A percentile compares a stretch with the other conserved stretches of the same genome.
phyloP scores from a whole-genome alignment of 2,797 vertebrate genomes.

The Naso thynnoides region DNA sequence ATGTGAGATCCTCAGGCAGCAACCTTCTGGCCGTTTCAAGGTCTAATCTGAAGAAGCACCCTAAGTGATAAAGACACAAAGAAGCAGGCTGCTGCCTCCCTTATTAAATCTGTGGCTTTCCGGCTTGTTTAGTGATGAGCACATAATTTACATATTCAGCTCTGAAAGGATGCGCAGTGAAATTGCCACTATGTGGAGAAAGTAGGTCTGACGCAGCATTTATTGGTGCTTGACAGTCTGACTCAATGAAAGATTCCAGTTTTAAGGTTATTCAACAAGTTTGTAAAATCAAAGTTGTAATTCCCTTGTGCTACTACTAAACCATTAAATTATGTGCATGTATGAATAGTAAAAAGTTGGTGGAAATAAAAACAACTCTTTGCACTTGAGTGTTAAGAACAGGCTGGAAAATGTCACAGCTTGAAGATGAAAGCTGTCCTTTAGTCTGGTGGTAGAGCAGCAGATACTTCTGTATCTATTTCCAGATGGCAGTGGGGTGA shows the following conservation, averaged over 20 bases:
- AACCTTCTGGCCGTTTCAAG: slow-evolving; percentile 1
- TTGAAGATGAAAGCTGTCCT: too few species aligned
- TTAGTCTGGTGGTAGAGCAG: too few species aligned
- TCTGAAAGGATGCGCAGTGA: slow-evolving; percentile 19
- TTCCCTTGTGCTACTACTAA: too few species aligned
- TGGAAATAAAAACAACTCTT: too few species aligned
- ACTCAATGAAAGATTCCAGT: not conserved
- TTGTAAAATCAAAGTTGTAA: too few species aligned
- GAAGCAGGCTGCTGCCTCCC: slow-evolving; percentile 13
- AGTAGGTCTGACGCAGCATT: slow-evolving; percentile 1
- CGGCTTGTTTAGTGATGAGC: slow-evolving; percentile 23
- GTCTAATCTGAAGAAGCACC: not conserved
- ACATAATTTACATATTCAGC: slow-evolving; percentile 41
- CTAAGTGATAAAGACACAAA: slow-evolving; percentile 13
- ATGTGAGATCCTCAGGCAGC: not conserved
- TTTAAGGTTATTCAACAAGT: too few species aligned
- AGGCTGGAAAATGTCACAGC: too few species aligned
- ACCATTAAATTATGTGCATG: too few species aligned
- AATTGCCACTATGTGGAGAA: not conserved
- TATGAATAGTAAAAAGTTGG: too few species aligned
- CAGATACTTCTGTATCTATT: too few species aligned
- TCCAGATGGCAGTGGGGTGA: too few species aligned
- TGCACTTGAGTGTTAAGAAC: too few species aligned
- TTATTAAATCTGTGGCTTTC: slow-evolving; percentile 31
- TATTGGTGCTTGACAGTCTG: slow-evolving; percentile 22